Percentiles rank a stretch among this genome's conserved stretches.
Evolutionary conservation across 2,888 invertebrate species (phyloP).

Genomic region (Hypolimnas misippus): DNA sequence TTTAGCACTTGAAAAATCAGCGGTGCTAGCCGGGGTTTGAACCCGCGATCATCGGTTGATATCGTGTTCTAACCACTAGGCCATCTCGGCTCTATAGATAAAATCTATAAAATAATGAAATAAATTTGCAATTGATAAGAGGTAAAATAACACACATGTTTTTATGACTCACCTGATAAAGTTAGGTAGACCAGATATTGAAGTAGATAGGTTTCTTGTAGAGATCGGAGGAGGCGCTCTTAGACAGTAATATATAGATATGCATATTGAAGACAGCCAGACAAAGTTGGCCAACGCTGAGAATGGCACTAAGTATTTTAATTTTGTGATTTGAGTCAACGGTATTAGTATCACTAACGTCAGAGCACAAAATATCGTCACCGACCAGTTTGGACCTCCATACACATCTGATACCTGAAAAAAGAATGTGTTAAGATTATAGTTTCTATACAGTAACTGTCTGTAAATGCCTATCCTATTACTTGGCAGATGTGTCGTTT

Average conservation of each 20-base stretch:
- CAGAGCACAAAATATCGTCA: conserved; percentile 86
- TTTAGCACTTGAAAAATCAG: too few species aligned
- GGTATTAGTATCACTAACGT: conserved; percentile 87
- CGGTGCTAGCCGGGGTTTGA: too few species aligned
- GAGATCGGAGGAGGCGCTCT: conserved; percentile 71
- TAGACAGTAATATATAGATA: conserved; percentile 93
- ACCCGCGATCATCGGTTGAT: too few species aligned
- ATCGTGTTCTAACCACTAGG: too few species aligned
- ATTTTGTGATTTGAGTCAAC: conserved; percentile 89
- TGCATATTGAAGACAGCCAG: conserved; percentile 90
- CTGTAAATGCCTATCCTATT: too few species aligned
- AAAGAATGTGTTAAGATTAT: neutral
- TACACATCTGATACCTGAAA: conserved; percentile 82
- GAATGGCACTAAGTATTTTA: conserved; percentile 94
- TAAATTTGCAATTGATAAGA: too few species aligned
- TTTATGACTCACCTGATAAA: conserved; percentile 87
- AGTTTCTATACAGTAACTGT: too few species aligned
- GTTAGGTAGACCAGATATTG: conserved; percentile 88
- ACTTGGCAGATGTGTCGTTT: too few species aligned
- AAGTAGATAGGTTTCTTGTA: conserved; percentile 74
- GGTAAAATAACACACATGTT: too few species aligned
- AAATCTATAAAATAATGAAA: too few species aligned
- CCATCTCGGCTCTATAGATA: too few species aligned
- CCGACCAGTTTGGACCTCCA: conserved; percentile 80
- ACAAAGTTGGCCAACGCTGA: conserved; percentile 94